Evolutionary conservation across 2,797 vertebrate species (phyloP), one percentile per base, ranked within the genome.

Genomic region (Xenentodon cancila): DNA sequence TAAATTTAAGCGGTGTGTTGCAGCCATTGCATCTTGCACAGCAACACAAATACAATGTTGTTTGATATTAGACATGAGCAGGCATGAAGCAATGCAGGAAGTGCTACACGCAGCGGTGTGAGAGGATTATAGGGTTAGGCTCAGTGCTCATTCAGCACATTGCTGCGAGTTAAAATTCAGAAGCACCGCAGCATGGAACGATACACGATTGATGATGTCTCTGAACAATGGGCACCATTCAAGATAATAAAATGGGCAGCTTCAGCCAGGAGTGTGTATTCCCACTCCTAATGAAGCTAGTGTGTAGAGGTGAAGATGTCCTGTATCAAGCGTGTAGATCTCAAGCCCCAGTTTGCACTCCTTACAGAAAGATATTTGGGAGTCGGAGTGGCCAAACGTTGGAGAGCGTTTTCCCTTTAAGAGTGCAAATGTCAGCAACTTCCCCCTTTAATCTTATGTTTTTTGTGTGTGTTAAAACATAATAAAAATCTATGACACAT

Each of bases 131-230:
- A 59, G 74, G 71, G 69, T 61, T 69, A 73, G 77, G 75, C 62
- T 61, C 59, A 54, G 65, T 73, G 86, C 76, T 69, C 71, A 73
- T 79, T 91, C 82, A 89, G 88, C 89, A 86, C 68, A 72, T 85
- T 60, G 62, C 74, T 21, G 65, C 1, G 2, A 77, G 66, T 68
- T 62, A 61, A 76, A 69, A 52, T 49, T 56, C 59, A 1, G 43
- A 63, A 77, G 78, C 61, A 66, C 54, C 32, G 60, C 52, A 22
- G 70, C 8, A 18, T 63, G 60, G 57, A 60, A 53, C 67, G 51
- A 51, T 18, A 32, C 45, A 71, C 49, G 51, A 77, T 50, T 73
- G 62, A 82, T 80, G 73, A 81, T 69, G 71, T 57, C 27, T 76
- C 64, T 77, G 51, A 77, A 82, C 77, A 86, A 73, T 59, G 45